Conservation (phyloP, 2,113 vertebrate species). For the Apteryx owenii region DNA sequence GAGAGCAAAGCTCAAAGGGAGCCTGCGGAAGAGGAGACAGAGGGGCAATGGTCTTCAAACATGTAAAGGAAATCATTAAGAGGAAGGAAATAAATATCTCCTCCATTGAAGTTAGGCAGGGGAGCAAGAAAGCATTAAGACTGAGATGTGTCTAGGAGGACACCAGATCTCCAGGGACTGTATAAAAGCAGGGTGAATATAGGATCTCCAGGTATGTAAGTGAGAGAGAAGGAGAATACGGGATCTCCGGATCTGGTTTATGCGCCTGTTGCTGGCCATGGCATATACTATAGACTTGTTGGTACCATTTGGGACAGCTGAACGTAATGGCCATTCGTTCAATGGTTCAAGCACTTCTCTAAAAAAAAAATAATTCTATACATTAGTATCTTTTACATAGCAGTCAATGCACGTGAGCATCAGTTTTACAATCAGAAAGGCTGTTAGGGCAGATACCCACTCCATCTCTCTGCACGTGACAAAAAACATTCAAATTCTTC, state of each 20-base stretch:
- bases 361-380: background rate
- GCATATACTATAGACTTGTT: background rate
- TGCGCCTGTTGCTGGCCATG: background rate
- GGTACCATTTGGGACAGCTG: background rate
- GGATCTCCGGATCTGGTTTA: background rate
- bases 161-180: background rate
- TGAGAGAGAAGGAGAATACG: background rate
- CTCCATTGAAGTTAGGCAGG: background rate
- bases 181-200: background rate
- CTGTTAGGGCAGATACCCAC: background rate
- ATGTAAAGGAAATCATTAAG: background rate
- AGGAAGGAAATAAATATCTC: background rate
- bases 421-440: background rate
- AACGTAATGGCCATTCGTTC: background rate
- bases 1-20: background rate
- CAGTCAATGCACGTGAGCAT: fast-evolving
- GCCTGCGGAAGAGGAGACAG: background rate
- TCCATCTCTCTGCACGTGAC: background rate
- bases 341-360: background rate
- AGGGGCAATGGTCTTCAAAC: background rate
- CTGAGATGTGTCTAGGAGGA: background rate
- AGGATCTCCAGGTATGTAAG: background rate
- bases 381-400: background rate
- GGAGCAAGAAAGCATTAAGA: background rate
- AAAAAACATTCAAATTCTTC: background rate